These are phyloP conservation scores for Esox masquinongy DNA, from an alignment of 2,797 vertebrate genomes.

Conservation along the genomic window DNA sequence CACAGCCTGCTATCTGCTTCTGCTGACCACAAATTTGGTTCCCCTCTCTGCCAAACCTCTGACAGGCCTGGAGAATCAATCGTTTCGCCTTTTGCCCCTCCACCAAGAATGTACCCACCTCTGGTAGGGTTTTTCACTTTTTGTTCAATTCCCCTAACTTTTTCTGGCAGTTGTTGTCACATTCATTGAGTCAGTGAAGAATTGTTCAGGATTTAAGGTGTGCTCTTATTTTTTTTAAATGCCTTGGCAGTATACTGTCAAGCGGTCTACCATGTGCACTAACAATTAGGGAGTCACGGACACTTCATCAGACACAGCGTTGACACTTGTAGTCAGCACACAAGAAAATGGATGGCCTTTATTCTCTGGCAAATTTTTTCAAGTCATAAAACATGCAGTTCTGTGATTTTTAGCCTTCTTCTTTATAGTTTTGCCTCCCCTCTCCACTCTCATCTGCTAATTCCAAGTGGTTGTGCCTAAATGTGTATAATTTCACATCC, in stretches of 20 bases:
- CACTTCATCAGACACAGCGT: slow-evolving; percentile 29
- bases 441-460: slow-evolving; percentile 60
- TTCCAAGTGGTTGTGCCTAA: slow-evolving; percentile 67
- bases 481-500: slow-evolving; percentile 77
- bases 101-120: slow-evolving; percentile 24
- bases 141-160: slow-evolving; percentile 31
- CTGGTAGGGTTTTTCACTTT: slow-evolving; percentile 31
- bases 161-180: slow-evolving; percentile 26
- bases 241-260: slow-evolving; percentile 3
- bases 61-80: slow-evolving; percentile 78
- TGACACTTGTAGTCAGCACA: slow-evolving; percentile 22
- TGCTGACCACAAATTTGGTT: slow-evolving; percentile 75
- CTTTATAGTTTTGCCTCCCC: slow-evolving; percentile 61
- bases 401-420: slow-evolving; percentile 63
- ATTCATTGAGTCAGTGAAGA: slow-evolving; percentile 24
- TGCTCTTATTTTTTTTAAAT: slow-evolving; percentile 22
- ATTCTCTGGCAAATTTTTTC: slow-evolving; percentile 65
- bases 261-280: slow-evolving; percentile 30
- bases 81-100: slow-evolving; percentile 49
- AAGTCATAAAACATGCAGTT: slow-evolving; percentile 57
- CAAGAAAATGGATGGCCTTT: slow-evolving; percentile 29
- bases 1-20: slow-evolving; percentile 71
- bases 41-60: slow-evolving; percentile 77
- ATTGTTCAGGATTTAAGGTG: slow-evolving; percentile 37
- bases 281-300: slow-evolving; percentile 23